Base-by-base conservation (phyloP, 2,797 vertebrate species). In the Lacerta bilineata region DNA sequence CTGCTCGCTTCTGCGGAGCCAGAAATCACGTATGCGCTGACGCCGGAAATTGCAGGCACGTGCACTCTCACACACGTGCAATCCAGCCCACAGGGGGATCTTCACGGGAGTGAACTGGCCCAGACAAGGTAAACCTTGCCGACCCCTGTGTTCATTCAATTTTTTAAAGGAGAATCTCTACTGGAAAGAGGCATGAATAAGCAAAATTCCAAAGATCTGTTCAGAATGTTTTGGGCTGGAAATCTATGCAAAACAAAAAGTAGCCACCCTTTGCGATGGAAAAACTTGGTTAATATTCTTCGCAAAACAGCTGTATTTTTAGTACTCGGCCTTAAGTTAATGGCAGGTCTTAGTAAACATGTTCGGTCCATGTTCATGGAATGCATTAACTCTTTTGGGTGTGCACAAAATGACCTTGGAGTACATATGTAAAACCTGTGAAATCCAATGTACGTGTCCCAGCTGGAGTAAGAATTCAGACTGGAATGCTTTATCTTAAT, bases 401-500 rank as follows among this genome's bases (percentile, higher is more conserved):
- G 25, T 68, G n/a, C 25, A 50, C 9, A 77, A 83, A 88, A 66
- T 27, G 55, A 46, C 64, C 29, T 1, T 20, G 27, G 43, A 59
- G 11, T 50, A 68, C 23, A 25, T 8, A n/a, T 5, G 64, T 46
- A 74, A 88, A 66, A 25, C 23, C 23, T 50, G 33, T 83, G 23
- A 77, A 66, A 77, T 77, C 59, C 27, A 83, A 74, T 78, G 50
- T 78, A 69, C 41, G 50, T 50, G 76, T 33, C 66, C 39, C 41
- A 46, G 64, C 85, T 86, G 41, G 76, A 46, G 3, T 69, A 79
- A 27, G 76, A 50, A 33, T 69, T 3, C 11, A 68, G 43, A 50
- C 64, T 79, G 55, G 69, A 55, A 55, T 83, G 74, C 17, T 9
- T 83, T 69, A 83, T 83, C 74, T 88, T 76, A 69, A 39, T 55